Conservation (phyloP, 2,797 vertebrate species). For the Labroides dimidiatus region DNA sequence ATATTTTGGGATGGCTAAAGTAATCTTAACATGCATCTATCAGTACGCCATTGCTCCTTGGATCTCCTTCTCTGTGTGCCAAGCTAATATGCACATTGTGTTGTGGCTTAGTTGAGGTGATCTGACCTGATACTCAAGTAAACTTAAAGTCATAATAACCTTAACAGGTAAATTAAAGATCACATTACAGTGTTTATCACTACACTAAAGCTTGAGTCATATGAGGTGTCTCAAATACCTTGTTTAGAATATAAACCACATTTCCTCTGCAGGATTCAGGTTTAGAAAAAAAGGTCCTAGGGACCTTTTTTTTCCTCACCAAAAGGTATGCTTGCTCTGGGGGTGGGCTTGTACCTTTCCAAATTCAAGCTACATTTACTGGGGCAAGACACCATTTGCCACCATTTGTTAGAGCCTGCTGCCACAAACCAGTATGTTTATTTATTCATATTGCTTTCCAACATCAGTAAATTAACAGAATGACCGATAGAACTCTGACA, state of each 20-base stretch:
- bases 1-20: neutral
- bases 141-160: slow-evolving; percentile 9
- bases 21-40: slow-evolving; percentile 8
- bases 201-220: neutral
- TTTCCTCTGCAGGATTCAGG: neutral
- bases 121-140: neutral
- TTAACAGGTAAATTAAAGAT: neutral
- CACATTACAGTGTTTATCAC: neutral
- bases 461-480: neutral
- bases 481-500: neutral
- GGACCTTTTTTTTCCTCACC: neutral
- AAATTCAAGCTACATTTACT: no score
- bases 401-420: neutral
- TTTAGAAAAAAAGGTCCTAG: neutral
- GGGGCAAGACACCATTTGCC: no score
- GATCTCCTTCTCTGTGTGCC: neutral
- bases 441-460: neutral
- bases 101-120: neutral
- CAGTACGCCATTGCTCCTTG: neutral
- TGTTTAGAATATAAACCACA: neutral
- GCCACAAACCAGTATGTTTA: neutral
- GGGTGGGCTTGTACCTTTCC: no score
- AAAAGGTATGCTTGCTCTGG: no score
- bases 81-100: neutral
- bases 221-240: neutral